Evolutionary conservation across 1,140 invertebrate genomes (phyloP).

Genomic region (Hypsibius dujardini): DNA sequence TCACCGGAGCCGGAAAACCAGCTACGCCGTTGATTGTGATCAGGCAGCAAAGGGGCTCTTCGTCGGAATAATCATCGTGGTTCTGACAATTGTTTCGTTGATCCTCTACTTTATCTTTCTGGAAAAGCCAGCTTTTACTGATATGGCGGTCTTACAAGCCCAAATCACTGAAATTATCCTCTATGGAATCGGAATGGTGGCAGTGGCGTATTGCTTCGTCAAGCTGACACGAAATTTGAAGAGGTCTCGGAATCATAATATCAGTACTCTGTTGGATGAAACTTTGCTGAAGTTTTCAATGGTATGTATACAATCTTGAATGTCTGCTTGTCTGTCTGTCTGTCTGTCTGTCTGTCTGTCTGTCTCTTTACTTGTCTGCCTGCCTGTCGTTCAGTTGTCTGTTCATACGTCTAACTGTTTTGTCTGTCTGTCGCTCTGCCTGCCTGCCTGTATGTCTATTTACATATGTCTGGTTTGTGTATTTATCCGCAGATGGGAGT

Average conservation of each 20-base stretch:
- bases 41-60: constrained; percentile 74
- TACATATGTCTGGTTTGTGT: too few species aligned
- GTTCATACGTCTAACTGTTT: too few species aligned
- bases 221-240: constrained; percentile 22
- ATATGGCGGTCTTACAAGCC: constrained; percentile 66
- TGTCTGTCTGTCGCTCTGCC: too few species aligned
- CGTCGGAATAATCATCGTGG: constrained; percentile 71
- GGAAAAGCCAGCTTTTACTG: constrained; percentile 59
- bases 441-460: too few species aligned
- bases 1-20: constrained; percentile 33
- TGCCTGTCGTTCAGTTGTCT: too few species aligned
- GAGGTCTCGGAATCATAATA: constrained; percentile 58
- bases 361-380: too few species aligned
- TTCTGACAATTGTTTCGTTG: constrained; percentile 77
- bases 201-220: constrained; percentile 35
- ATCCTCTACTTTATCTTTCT: constrained; percentile 87
- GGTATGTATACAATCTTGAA: background rate
- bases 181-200: constrained; percentile 39
- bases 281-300: constrained; percentile 67
- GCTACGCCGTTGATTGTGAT: constrained; percentile 82
- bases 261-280: constrained; percentile 60
- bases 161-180: constrained; percentile 74
- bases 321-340: too few species aligned
- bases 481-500: constrained; percentile 55
- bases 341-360: too few species aligned